Base-by-base conservation (phyloP, 2,888 invertebrate genomes). In the Leptopilina myrica region DNA sequence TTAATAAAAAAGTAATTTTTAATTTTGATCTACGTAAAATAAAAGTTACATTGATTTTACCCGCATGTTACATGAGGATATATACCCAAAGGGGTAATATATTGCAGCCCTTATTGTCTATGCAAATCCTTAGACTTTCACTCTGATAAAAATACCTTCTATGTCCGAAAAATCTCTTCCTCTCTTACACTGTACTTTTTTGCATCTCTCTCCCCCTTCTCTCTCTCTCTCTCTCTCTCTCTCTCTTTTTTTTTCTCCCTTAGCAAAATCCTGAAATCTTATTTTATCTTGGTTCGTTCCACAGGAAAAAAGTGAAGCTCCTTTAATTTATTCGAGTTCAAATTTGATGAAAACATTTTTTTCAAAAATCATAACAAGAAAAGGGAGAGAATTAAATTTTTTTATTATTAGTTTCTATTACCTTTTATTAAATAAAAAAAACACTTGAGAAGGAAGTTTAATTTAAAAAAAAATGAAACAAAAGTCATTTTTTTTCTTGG, bases 111-210 rank as follows among this genome's bases (percentile, higher is more conserved):
- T 88, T 87, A 88, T 89, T 88, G 86, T 86, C 85, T 85, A 89
- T 89, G 89, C 88, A 89, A 89, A 89, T 89, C 89, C 88, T 87
- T 85, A 64, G 73, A 86, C 85, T 86, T 85, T 84, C 85, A 88
- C 85, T 88, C 88, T 83, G 85, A 87, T 88, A 87, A 88, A 88
- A 89, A 89, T 86, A 87, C 84, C 79, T 84, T 85, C 85, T 84
- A 84, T 85, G 86, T 85, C 84, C 83, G 79, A 82, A 85, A 14
- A 11, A 69, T 80, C 43, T 76, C 73, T 78, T 78, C 26, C 43
- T 53, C 62, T 66, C 62, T 78, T 49, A 8, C 8, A 8, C 43
- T 43, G 8, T 43, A 43, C 43, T 11, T 20, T 26, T 78, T 40
- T 53, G 59, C 66, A 79, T 20, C 46, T 20, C 1, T 62, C 59